phyloP scores from a whole-genome alignment of 1,140 invertebrate species.

The Grapholita molesta region DNA sequence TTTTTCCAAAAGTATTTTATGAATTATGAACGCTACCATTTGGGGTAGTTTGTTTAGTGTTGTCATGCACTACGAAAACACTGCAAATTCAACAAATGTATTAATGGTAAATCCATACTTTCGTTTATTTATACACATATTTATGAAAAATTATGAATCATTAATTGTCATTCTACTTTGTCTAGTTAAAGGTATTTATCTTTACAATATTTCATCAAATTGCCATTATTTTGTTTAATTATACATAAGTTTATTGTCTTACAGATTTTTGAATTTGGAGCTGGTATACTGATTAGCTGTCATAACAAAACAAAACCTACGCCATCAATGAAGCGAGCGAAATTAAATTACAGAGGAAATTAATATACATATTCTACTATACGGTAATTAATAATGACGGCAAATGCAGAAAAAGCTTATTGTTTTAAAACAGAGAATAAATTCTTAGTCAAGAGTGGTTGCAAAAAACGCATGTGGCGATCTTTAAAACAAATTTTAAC shows the following conservation, averaged over 20 bases:
- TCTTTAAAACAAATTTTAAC: constrained; percentile 88
- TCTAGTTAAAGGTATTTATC: no score
- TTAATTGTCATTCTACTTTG: no score
- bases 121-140: no score
- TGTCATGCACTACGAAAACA: background rate
- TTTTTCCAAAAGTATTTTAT: background rate
- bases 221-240: no score
- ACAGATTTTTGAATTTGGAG: background rate
- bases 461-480: constrained; percentile 86
- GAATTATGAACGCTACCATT: background rate
- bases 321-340: background rate
- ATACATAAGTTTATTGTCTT: background rate
- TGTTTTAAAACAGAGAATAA: constrained; percentile 67
- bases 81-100: background rate
- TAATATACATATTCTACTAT: no score
- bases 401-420: constrained; percentile 52
- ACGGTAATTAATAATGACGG: constrained; percentile 34
- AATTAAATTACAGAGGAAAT: no score
- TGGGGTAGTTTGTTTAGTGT: background rate
- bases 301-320: background rate
- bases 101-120: no score
- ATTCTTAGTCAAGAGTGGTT: constrained; percentile 69
- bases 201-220: no score
- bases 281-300: background rate
- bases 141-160: no score